Evolutionary conservation across 1,140 invertebrate species (phyloP), one percentile per base, ranked within the genome.

Genomic region (Drosophila mojavensis): DNA sequence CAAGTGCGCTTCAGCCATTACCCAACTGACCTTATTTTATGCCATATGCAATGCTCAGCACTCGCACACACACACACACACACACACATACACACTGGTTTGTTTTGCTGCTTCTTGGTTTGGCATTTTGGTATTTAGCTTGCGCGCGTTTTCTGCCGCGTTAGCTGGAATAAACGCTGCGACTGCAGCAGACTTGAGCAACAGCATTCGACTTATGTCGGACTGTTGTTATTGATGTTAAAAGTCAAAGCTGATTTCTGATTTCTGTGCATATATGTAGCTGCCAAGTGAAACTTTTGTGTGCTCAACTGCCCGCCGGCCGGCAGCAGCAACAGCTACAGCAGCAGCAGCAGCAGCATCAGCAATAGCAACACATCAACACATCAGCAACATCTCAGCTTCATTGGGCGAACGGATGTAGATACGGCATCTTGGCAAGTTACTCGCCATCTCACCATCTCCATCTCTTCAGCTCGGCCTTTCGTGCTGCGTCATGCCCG

Each of bases 11-110:
- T 30, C 45, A 36, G 33, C 59, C 75, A 86, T 86, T 86, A 83
- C 83, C 83, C 83, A 88, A 88, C 79, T 89, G 83, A 88, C 83
- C 83, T 83, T 88, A 88, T 88, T 86, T 74, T 36, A 30, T 69
- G 36, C 54, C 48, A 70, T 58, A 63, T 75, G 66, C 72, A 70
- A 45, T 24, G 41, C 33, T 61, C 36, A 28, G 53, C 53, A 56
- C 9, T 39, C 60, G 39, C 62, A 51, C 50, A 43, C 36, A 41
- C 13, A 28, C 28, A 39, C 13, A 28, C 28, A 39, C 47, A 41
- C 28, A 4, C 0, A 30, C 28, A 30, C 28, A 30, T 4, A 5
- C 47, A 55, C 54, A 61, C 55, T 15, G 17, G 33, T 7, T 17
- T 51, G 33, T 3, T 17, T 51, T 9, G 50, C 13, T 30, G 50